Evolutionary conservation across 2,113 vertebrate species (phyloP).

Genomic region (Grammomys surdaster): DNA sequence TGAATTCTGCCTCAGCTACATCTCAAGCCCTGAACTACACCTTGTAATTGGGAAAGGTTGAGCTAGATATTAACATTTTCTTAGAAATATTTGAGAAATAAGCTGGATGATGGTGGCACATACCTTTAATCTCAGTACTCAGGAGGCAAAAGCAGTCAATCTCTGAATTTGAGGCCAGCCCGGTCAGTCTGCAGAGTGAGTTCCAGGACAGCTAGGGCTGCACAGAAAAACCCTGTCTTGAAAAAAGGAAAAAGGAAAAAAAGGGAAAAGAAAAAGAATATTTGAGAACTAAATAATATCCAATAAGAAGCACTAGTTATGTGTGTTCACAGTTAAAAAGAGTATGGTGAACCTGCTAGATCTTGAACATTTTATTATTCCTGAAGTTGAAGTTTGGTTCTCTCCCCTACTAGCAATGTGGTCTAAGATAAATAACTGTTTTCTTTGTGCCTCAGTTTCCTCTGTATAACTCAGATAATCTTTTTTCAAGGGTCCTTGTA

Average conservation of each 20-base stretch:
- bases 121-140: not conserved
- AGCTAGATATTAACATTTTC: not conserved
- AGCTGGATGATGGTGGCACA: not conserved
- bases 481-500: not conserved
- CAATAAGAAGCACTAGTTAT: not conserved
- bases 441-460: not conserved
- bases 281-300: not conserved
- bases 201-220: not conserved
- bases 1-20: not conserved
- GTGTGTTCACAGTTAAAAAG: not conserved
- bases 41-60: slow-evolving; percentile 1
- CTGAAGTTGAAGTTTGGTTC: not conserved
- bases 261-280: not conserved
- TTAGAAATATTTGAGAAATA: slow-evolving; percentile 16
- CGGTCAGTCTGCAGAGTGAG: not conserved
- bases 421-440: not conserved
- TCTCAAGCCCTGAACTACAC: not conserved
- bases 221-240: not conserved
- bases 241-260: not conserved
- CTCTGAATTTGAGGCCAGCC: not conserved
- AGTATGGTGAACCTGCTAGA: not conserved
- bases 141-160: not conserved
- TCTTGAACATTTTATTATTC: not conserved
- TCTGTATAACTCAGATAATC: not conserved
- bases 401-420: not conserved